A percentile compares a stretch with the other conserved stretches of the same genome.
Conservation (phyloP, 2,888 invertebrate species). For the Coelinius sp. region DNA sequence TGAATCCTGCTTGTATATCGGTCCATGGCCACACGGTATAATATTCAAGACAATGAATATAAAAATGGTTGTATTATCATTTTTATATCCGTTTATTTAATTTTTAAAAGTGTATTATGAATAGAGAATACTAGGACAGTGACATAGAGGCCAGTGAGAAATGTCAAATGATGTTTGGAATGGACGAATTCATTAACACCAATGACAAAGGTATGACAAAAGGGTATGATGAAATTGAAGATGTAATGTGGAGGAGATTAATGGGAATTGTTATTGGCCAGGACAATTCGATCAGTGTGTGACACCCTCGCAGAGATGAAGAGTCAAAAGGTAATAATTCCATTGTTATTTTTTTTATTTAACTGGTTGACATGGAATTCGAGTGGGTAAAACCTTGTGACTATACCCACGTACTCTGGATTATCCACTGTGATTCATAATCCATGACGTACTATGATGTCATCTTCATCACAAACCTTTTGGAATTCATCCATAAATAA, state of each 20-base stretch:
- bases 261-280: conserved; percentile 2
- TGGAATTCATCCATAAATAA: conserved; percentile 9
- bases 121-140: not conserved
- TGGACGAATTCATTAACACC: conserved; percentile 1
- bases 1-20: conserved; percentile 32
- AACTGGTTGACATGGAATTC: conserved; percentile 30
- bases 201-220: not conserved
- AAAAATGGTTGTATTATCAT: not conserved
- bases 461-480: conserved; percentile 33
- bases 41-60: conserved; percentile 36
- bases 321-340: conserved; percentile 21
- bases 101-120: not conserved
- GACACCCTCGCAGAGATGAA: not conserved
- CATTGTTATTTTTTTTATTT: conserved; percentile 25
- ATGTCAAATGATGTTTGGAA: not conserved
- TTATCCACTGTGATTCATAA: conserved; percentile 49
- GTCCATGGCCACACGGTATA: conserved; percentile 28
- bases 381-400: conserved; percentile 44
- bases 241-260: not conserved
- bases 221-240: not conserved
- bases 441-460: conserved; percentile 50
- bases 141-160: conserved; percentile 1
- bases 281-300: conserved; percentile 15
- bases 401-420: conserved; percentile 49
- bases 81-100: not conserved